These are phyloP conservation scores for Altica lythri DNA, from an alignment of 2,888 invertebrate species.

Conservation along the genomic window DNA sequence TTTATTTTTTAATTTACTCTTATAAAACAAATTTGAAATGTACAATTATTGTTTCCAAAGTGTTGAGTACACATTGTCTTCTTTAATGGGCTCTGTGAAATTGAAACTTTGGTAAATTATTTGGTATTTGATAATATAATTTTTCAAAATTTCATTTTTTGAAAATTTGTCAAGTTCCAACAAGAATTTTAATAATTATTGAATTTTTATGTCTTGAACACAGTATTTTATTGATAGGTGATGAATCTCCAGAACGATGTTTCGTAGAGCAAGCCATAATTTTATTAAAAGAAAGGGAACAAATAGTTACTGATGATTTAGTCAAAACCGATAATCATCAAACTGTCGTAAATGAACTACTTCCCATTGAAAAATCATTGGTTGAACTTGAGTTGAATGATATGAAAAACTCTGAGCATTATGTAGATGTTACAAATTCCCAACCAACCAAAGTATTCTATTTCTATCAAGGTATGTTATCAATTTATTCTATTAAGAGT, in stretches of 20 bases:
- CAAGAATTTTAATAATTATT: no score
- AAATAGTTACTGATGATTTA: constrained; percentile 42
- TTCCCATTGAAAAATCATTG: constrained; percentile 10
- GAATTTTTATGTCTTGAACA: no score
- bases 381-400: constrained; percentile 18
- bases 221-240: no score
- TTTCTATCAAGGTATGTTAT: constrained; percentile 76
- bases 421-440: constrained; percentile 1
- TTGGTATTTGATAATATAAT: constrained; percentile 13
- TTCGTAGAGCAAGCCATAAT: constrained; percentile 84
- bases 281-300: constrained; percentile 65
- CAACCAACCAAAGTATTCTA: constrained; percentile 65
- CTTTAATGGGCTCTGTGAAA: constrained; percentile 37
- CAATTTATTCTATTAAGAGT: no score
- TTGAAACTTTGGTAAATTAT: constrained; percentile 41
- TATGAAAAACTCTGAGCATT: constrained; percentile 9
- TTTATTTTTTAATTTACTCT: constrained; percentile 6
- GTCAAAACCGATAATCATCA: not conserved
- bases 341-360: not conserved
- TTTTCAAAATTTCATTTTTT: constrained; percentile 15
- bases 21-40: not conserved
- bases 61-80: constrained; percentile 41
- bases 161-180: no score
- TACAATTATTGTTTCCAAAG: constrained; percentile 41
- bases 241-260: constrained; percentile 70